Conservation (phyloP, 2,797 vertebrate genomes). For the Enteromius trimaculatus region DNA sequence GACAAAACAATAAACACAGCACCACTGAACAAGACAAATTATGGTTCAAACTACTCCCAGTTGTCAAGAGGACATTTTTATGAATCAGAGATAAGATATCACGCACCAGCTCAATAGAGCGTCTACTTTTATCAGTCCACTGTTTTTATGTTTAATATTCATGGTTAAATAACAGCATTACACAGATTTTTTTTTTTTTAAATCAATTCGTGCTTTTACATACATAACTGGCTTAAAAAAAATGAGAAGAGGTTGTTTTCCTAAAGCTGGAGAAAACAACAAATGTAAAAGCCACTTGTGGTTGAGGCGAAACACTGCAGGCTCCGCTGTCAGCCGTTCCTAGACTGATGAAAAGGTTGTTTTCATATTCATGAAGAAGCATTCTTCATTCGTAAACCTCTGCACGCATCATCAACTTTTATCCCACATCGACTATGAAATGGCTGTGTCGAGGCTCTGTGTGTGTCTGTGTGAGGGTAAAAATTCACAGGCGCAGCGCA, state of each 20-base stretch:
- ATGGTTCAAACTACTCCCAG: conserved; percentile 30
- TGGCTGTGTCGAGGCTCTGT: conserved; percentile 55
- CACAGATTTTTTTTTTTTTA: conserved; percentile 21
- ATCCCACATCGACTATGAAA: conserved; percentile 59
- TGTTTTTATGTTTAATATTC: background rate
- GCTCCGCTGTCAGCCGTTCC: conserved; percentile 59
- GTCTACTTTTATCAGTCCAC: background rate
- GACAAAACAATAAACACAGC: conserved; percentile 13
- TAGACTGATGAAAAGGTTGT: conserved; percentile 62
- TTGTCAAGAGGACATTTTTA: conserved; percentile 37
- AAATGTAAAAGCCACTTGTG: conserved; percentile 76
- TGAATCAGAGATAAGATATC: conserved; percentile 25
- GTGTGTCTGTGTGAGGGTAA: conserved; percentile 48
- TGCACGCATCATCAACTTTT: conserved; percentile 65
- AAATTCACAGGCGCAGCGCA: conserved; percentile 46
- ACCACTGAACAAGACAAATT: conserved; percentile 37
- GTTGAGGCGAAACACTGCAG: conserved; percentile 56
- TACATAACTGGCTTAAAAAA: background rate
- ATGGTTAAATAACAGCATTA: conserved; percentile 37
- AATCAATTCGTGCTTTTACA: conserved; percentile 2
- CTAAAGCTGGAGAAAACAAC: conserved; percentile 74
- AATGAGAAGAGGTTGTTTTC: conserved; percentile 52
- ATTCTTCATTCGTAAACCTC: conserved; percentile 61
- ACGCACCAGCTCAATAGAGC: background rate
- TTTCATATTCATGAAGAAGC: conserved; percentile 65